Percentiles rank a stretch among this genome's conserved stretches.
Conservation (phyloP, 2,888 invertebrate genomes). For the Vanessa cardui region DNA sequence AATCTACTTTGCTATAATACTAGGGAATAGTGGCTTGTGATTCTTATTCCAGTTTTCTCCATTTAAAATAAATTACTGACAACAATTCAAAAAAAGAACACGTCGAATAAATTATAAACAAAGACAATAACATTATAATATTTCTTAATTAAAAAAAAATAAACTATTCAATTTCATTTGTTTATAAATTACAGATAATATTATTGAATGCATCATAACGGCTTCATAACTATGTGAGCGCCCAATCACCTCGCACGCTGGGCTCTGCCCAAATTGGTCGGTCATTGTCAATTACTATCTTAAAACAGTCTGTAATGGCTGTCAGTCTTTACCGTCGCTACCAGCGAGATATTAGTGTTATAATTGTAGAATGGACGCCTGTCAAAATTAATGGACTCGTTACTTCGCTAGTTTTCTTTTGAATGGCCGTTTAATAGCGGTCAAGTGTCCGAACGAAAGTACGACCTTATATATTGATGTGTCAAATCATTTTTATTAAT, state of each 20-base stretch:
- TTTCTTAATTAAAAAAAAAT: too few relatives aligned
- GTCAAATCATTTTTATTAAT: slow-evolving; percentile 42
- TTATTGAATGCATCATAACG: too few relatives aligned
- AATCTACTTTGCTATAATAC: too few relatives aligned
- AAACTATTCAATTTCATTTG: too few relatives aligned
- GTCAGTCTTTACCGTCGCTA: slow-evolving; percentile 42
- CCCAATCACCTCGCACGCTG: slow-evolving; percentile 13
- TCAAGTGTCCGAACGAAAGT: slow-evolving; percentile 37
- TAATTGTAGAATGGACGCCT: slow-evolving; percentile 44
- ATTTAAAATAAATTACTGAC: too few relatives aligned
- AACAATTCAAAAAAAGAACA: too few relatives aligned
- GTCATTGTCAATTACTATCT: slow-evolving; percentile 45
- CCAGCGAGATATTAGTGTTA: slow-evolving; percentile 36
- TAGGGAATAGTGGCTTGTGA: too few relatives aligned
- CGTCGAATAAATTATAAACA: too few relatives aligned
- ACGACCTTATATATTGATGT: slow-evolving; percentile 25
- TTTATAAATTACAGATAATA: too few relatives aligned
- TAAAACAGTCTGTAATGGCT: slow-evolving; percentile 41
- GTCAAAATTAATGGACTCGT: slow-evolving; percentile 50
- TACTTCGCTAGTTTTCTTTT: slow-evolving; percentile 37
- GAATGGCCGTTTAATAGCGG: slow-evolving; percentile 36
- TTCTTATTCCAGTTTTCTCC: too few relatives aligned
- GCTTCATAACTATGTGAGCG: slow-evolving; percentile 8
- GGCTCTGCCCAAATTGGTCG: slow-evolving; percentile 42
- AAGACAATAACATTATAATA: too few relatives aligned